Evolutionary conservation across 2,113 vertebrate species (phyloP).

Genomic region (Perca schrenkii): DNA sequence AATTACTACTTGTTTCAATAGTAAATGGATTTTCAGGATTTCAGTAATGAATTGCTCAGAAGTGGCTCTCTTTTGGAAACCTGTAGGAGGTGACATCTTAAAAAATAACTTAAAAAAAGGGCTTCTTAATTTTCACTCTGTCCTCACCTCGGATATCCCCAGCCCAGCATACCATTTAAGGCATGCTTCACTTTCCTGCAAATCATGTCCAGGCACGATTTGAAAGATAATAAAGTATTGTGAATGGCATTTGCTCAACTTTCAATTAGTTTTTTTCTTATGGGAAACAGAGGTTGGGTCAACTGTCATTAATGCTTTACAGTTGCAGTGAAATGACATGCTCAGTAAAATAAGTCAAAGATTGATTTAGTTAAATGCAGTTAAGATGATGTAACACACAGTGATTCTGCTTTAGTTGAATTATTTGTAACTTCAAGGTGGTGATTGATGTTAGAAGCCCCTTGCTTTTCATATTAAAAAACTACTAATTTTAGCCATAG

Average conservation of each 20-base stretch:
- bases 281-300: background rate
- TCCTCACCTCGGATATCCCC: background rate
- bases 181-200: background rate
- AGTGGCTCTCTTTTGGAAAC: background rate
- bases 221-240: background rate
- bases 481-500: background rate
- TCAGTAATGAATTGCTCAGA: background rate
- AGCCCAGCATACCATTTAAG: background rate
- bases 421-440: background rate
- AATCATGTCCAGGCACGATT: constrained; percentile 16
- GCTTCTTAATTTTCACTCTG: background rate
- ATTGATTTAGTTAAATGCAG: background rate
- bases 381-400: background rate
- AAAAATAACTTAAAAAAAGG: background rate
- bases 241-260: background rate
- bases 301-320: background rate
- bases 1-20: no score
- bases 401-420: background rate
- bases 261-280: background rate
- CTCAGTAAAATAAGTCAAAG: background rate
- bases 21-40: background rate
- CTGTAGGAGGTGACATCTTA: background rate
- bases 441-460: background rate
- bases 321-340: no score
- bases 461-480: background rate